Conservation (phyloP, 2,888 invertebrate genomes). For the Cerceris rybyensis region DNA sequence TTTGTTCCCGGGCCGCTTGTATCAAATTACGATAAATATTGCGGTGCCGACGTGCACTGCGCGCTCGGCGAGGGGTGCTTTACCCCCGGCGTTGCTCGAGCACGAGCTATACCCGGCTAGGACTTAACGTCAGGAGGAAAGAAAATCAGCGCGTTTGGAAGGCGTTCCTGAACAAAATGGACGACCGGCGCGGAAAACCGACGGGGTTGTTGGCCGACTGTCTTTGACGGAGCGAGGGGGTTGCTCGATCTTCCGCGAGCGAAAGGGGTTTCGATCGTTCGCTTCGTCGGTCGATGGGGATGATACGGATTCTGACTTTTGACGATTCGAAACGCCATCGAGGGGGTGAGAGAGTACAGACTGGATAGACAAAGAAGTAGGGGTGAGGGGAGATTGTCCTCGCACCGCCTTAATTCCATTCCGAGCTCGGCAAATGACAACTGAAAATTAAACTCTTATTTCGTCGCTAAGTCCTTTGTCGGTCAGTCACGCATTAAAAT, state of each 20-base stretch:
- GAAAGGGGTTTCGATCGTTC: constrained; percentile 28
- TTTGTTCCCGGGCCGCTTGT: constrained; percentile 75
- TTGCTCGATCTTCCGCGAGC: neutral
- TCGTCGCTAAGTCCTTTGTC: neutral
- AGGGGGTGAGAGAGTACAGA: neutral
- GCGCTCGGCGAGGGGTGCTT: constrained; percentile 61
- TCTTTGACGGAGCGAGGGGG: constrained; percentile 18
- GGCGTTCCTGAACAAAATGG: constrained; percentile 61
- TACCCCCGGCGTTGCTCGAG: constrained; percentile 35
- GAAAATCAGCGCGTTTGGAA: constrained; percentile 57
- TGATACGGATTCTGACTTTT: constrained; percentile 14
- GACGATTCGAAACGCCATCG: constrained; percentile 40
- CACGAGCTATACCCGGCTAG: constrained; percentile 27
- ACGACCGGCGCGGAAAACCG: constrained; percentile 32
- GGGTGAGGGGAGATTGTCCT: too few species aligned
- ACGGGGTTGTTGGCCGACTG: constrained; percentile 28
- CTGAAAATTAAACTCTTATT: too few species aligned
- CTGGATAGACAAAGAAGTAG: neutral
- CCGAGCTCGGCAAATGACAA: too few species aligned
- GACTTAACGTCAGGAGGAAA: constrained; percentile 59
- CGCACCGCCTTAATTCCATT: too few species aligned
- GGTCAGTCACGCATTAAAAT: too few species aligned
- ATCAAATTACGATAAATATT: constrained; percentile 80
- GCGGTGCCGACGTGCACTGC: constrained; percentile 72
- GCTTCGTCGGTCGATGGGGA: neutral